Evolutionary conservation across 1,140 invertebrate genomes (phyloP), one percentile per base, ranked within the genome.

Genomic region (Elysia chlorotica): DNA sequence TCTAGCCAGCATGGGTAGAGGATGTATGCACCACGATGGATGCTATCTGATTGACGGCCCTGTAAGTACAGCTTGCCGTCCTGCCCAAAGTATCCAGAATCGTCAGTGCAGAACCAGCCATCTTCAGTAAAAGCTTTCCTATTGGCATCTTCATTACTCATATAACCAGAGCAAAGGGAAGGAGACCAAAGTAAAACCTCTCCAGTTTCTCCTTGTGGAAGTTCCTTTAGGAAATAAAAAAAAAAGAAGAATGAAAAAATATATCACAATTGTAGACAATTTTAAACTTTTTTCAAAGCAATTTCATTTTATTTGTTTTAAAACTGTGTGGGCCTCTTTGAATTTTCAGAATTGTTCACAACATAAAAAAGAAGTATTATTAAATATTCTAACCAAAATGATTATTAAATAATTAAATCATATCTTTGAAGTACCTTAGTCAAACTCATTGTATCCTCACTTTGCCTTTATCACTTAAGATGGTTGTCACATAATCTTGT

Each of bases 101-200:
- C 75, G 38, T 76, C 75, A 19, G 72, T 76, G 31, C 75, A 71
- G 36, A 76, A 74, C 75, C 75, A 76, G 19, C 75, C 75, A 37
- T 76, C 75, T 23, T 30, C 19, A 5, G 67, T 70, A 54, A 76
- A 76, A 14, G 72, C 19, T 17, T 28, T 28, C 0, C n/a, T 28
- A 10, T n/a, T 53, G 17, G 68, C 75, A 14, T 30, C 65, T 19
- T 71, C 67, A 62, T 76, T 76, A 56, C 67, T 59, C n/a, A 76
- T 1, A 69, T 76, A 76, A 1, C 54, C 53, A 0, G 23, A 31
- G 30, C 65, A 56, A 10, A 76, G 69, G n/a, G 72, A 56, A 3
- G 72, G 72, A 31, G 63, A 71, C 5, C 54, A 35, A n/a, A 73
- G 54, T 23, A 74, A 30, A 35, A 76, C 57, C 48, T 76, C 70